These are phyloP conservation scores for Arvicanthis niloticus DNA, from an alignment of 2,113 vertebrate genomes.

Conservation along the genomic window DNA sequence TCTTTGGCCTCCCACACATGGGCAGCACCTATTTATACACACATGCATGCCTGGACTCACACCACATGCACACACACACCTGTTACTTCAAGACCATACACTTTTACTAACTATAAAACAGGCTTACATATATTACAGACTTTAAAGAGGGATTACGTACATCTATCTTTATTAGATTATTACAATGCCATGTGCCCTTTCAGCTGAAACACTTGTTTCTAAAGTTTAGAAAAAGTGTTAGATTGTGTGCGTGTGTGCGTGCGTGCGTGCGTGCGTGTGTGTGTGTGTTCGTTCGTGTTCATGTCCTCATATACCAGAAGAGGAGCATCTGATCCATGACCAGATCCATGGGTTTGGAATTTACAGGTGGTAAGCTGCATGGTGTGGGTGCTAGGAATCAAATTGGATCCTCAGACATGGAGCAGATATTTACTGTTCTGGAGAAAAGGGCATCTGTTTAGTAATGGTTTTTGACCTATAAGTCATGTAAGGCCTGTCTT, in stretches of 20 bases:
- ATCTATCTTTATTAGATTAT: slow-evolving; percentile 41
- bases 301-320: background rate
- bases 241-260: background rate
- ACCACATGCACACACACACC: background rate
- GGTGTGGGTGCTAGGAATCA: background rate
- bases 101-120: slow-evolving; percentile 10
- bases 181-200: slow-evolving; percentile 24
- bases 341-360: background rate
- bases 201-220: background rate
- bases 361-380: background rate
- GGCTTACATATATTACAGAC: background rate
- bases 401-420: background rate
- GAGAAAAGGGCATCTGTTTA: background rate
- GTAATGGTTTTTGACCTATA: background rate
- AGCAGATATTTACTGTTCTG: background rate
- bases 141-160: background rate
- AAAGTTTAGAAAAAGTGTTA: background rate
- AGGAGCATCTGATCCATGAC: background rate
- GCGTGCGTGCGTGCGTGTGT: too few species aligned
- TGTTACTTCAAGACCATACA: background rate
- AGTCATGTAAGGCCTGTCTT: background rate
- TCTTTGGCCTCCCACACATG: background rate
- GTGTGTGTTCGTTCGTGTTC: background rate
- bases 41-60: background rate
- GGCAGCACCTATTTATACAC: background rate